Evolutionary conservation across 2,113 vertebrate species (phyloP).

Genomic region (Macroglossus sobrinus): DNA sequence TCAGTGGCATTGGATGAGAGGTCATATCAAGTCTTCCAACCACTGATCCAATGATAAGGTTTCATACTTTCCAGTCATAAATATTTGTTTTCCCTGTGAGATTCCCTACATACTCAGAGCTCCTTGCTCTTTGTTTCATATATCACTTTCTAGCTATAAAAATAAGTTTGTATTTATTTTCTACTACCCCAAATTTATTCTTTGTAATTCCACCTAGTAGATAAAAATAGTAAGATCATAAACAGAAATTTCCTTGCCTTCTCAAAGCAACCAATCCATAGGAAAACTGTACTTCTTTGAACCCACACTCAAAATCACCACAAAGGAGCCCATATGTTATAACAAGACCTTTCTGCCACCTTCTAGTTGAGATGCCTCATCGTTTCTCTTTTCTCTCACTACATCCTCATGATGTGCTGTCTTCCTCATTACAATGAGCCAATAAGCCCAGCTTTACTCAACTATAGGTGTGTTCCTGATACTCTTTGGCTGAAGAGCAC

Average conservation of each 20-base stretch:
- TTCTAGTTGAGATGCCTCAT: not conserved
- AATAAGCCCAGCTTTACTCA: not conserved
- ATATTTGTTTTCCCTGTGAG: not conserved
- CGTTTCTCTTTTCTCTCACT: not conserved
- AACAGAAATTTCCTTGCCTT: not conserved
- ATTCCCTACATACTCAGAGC: not conserved
- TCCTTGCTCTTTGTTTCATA: not conserved
- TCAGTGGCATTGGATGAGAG: not conserved
- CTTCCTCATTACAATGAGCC: not conserved
- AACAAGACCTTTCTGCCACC: not conserved
- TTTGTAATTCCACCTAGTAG: not conserved
- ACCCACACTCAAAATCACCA: not conserved
- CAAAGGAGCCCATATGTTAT: not conserved
- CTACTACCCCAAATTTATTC: not conserved
- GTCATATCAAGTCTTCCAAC: not conserved
- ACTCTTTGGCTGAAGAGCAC: not conserved
- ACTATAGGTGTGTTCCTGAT: not conserved
- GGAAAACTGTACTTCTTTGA: not conserved
- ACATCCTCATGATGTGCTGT: not conserved
- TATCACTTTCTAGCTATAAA: not conserved
- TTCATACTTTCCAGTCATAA: not conserved
- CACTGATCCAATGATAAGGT: not conserved
- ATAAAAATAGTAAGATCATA: not conserved
- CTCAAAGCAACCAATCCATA: not conserved
- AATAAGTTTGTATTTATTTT: not conserved